Base-by-base conservation (phyloP, 2,113 vertebrate genomes). In the Hoplias malabaricus region DNA sequence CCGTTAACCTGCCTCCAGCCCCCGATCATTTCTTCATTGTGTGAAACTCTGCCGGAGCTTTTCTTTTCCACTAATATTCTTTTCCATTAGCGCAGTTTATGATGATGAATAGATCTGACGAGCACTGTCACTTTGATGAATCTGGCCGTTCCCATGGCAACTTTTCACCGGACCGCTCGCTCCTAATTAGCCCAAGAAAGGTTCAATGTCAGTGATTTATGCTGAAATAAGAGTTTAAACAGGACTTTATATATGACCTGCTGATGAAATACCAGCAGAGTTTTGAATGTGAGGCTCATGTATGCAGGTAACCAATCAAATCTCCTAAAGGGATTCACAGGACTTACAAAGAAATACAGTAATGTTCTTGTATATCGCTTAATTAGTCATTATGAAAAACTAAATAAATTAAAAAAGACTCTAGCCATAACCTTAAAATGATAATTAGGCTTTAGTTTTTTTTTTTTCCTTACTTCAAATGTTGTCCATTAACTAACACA, bases 51-150 rank as follows among this genome's bases (percentile, higher is more conserved):
- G 5, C 53, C 13, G 19, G 6, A n/a, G 27, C 36, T 36, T 67
- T 77, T 77, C 72, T 73, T 19, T 21, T 31, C 38, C 29, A 42
- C 53, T 61, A n/a, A 62, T 42, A 40, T 71, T 56, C 10, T 48
- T 81, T 61, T 59, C n/a, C 53, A 43, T 46, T 16, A 59, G 33
- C n/a, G 1, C 11, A 70, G 54, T 50, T 66, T 40, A 29, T 82
- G 42, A 69, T 73, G 75, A 78, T 73, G 10, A 75, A 75, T 74
- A 75, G 56, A 70, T 70, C 73, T 9, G 40, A 80, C 62, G 13
- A 38, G 40, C 14, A 16, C 8, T 50, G 69, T 21, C 31, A n/a
- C 63, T 77, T 68, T 72, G 59, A 77, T 73, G 13, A 53, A 69
- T 73, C 59, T 43, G 0, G 34, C n/a, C 33, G 46, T 73, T 77